Evolutionary conservation across 2,797 vertebrate genomes (phyloP), one percentile per base, ranked within the genome.

Genomic region (Miichthys miiuy): DNA sequence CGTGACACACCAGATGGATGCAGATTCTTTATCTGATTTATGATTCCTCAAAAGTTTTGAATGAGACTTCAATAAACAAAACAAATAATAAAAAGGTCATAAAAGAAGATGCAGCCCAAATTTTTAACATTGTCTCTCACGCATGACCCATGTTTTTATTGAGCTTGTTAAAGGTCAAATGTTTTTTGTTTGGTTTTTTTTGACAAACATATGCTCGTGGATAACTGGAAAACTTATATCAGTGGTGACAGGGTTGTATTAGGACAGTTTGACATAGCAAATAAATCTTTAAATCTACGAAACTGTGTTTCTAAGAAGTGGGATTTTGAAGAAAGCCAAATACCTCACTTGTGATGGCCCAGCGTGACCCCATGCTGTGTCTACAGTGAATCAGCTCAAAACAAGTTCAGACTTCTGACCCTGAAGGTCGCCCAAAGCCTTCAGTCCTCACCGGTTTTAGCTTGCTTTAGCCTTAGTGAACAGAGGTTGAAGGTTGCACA

Each of bases 21-120:
- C 68, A 84, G 77, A 82, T 75, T 86, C 63, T 77, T 62, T 68
- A 52, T 79, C 55, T 87, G 84, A 93, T 91, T 90, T 91, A 91
- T 27, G 9, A 47, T 81, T 89, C 76, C 68, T 83, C 25, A 83
- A 85, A 86, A 48, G 79, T 86, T 87, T 86, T 75, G 25, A 75
- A 78, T 85, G 56, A 70, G 58, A 72, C 61, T 63, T 86, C 72
- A 48, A 82, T 78, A 68, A 72, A 48, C 27, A 71, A 74, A 68
- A 68, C 41, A 54, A 85, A 81, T 71, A 63, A 69, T 6, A 77
- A 41, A 54, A 60, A 68, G 14, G 56, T 75, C 25, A n/a, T 51
- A 48, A 62, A 68, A 61, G 18, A 68, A 52, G 34, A 78, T 65
- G 5, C 16, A 57, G n/a, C 13, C 50, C 50, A 67, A 1, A 51